phyloP scores from a whole-genome alignment of 2,113 vertebrate species.

The Sinocyclocheilus rhinocerous region DNA sequence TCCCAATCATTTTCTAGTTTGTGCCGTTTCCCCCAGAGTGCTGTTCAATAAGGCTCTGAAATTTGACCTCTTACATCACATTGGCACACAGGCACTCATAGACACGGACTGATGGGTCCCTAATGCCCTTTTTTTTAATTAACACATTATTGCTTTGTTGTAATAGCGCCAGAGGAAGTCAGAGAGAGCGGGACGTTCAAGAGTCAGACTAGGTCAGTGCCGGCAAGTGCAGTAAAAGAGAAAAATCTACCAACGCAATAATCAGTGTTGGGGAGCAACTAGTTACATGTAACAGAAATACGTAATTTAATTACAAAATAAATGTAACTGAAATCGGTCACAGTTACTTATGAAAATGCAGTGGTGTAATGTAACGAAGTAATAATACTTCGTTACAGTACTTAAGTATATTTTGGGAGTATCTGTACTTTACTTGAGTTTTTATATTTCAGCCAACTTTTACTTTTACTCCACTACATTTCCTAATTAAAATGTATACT shows the following conservation, averaged over 20 bases:
- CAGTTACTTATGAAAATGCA: too few relatives aligned
- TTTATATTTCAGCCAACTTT: too few relatives aligned
- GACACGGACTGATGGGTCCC: background rate
- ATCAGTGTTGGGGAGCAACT: too few relatives aligned
- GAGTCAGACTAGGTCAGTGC: background rate
- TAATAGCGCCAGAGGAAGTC: background rate
- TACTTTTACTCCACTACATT: too few relatives aligned
- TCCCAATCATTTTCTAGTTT: background rate
- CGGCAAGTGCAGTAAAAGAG: background rate
- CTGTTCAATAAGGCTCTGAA: conserved; percentile 19
- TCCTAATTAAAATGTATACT: too few relatives aligned
- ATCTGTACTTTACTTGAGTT: too few relatives aligned
- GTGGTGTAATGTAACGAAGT: too few relatives aligned
- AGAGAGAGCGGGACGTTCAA: background rate
- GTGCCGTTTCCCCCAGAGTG: background rate
- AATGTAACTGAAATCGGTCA: too few relatives aligned
- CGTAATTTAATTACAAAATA: too few relatives aligned
- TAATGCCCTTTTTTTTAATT: background rate
- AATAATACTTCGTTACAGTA: too few relatives aligned
- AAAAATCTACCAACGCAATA: background rate
- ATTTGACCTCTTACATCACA: conserved; percentile 17
- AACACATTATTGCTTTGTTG: conserved; percentile 22
- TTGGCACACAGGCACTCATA: conserved; percentile 18
- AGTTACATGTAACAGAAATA: too few relatives aligned
- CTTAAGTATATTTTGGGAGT: too few relatives aligned